Conservation (phyloP, 2,888 invertebrate genomes). For the Scelioninae gen. 1 region DNA sequence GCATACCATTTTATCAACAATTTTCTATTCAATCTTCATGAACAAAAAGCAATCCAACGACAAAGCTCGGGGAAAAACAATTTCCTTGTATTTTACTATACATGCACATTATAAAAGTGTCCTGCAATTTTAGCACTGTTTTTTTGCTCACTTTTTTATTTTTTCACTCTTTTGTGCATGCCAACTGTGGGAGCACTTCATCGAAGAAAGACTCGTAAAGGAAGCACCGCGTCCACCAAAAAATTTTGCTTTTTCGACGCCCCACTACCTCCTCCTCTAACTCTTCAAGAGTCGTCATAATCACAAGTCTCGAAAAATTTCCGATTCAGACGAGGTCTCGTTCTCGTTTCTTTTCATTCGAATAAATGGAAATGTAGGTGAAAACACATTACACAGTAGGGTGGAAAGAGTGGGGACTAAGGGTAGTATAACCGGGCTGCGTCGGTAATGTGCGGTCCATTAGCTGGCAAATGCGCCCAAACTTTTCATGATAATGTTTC, state of each 20-base stretch:
- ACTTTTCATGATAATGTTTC: conserved; percentile 69
- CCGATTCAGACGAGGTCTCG: conserved; percentile 51
- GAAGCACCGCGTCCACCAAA: conserved; percentile 27
- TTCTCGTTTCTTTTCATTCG: conserved; percentile 64
- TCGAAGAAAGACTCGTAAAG: conserved; percentile 38
- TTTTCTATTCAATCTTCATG: conserved; percentile 29
- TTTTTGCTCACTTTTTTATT: background rate
- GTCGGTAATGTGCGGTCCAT: conserved; percentile 69
- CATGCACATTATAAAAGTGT: conserved; percentile 44
- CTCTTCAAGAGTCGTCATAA: conserved; percentile 29
- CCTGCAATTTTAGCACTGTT: conserved; percentile 31
- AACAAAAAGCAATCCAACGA: conserved; percentile 25
- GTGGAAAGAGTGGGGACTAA: conserved; percentile 8
- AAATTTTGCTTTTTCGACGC: conserved; percentile 16
- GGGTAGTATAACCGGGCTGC: conserved; percentile 18
- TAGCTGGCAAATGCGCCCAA: conserved; percentile 68
- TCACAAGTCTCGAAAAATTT: conserved; percentile 44
- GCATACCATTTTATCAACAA: conserved; percentile 15
- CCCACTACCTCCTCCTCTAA: background rate
- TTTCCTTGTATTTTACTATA: conserved; percentile 34
- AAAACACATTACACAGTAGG: conserved; percentile 50
- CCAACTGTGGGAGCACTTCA: conserved; percentile 35
- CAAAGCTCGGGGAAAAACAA: conserved; percentile 46
- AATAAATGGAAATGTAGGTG: conserved; percentile 64
- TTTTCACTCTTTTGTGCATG: conserved; percentile 17